These are phyloP conservation scores for Archips xylosteana DNA, from an alignment of 2,888 invertebrate genomes.

Conservation along the genomic window DNA sequence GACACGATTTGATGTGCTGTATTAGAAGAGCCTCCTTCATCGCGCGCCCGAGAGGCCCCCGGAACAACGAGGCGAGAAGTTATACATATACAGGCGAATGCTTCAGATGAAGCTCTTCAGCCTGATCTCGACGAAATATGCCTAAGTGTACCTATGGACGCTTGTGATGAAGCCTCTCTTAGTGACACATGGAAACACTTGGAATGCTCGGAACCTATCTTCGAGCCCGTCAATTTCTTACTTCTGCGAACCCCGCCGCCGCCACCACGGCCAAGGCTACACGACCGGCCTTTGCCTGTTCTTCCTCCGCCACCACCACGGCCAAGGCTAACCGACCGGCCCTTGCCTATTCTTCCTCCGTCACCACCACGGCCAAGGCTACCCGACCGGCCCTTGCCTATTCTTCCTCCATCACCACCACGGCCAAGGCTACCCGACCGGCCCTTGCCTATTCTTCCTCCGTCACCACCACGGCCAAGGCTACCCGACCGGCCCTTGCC, in stretches of 20 bases:
- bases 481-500: no score
- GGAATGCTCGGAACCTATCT: not conserved
- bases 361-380: no score
- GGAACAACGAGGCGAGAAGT: not conserved
- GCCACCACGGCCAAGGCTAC: not conserved
- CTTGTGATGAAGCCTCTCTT: not conserved
- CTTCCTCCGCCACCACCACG: not conserved
- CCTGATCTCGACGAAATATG: not conserved
- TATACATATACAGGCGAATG: not conserved
- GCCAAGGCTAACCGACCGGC: no score
- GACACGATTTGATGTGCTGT: slow-evolving; percentile 71
- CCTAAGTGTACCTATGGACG: not conserved
- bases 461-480: no score
- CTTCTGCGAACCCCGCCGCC: not conserved
- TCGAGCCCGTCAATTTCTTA: not conserved
- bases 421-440: no score
- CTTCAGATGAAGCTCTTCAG: not conserved
- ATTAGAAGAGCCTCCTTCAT: slow-evolving; percentile 49
- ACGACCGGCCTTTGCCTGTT: not conserved
- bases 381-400: no score
- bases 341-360: no score
- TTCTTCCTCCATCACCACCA: no score
- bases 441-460: no score
- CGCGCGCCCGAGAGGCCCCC: not conserved
- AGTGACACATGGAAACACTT: not conserved